Percentiles rank a stretch among this genome's conserved stretches.
These are phyloP conservation scores for Sphaerophoria rueppellii DNA, from an alignment of 2,888 invertebrate species.

Conservation along the genomic window DNA sequence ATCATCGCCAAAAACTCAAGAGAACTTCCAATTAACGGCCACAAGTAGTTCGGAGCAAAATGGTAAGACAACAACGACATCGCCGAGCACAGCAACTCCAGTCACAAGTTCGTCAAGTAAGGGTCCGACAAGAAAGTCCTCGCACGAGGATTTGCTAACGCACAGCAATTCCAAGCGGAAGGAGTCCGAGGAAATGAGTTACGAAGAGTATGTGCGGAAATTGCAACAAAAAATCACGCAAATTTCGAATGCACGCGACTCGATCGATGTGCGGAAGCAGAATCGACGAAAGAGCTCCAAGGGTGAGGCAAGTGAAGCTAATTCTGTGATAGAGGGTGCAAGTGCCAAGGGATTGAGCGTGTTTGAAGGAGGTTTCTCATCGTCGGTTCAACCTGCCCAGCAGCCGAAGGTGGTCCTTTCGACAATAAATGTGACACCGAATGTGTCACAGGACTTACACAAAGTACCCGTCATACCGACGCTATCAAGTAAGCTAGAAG, in stretches of 20 bases:
- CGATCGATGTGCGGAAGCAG: constrained; percentile 86
- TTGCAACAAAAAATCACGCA: constrained; percentile 87
- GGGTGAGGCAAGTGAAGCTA: constrained; percentile 78
- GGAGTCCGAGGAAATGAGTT: constrained; percentile 82
- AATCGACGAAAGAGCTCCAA: constrained; percentile 83
- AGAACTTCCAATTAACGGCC: constrained; percentile 75
- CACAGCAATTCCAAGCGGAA: constrained; percentile 73
- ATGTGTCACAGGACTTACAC: constrained; percentile 55
- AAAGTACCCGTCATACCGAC: constrained; percentile 83
- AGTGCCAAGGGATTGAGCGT: constrained; percentile 56
- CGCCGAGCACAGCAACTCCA: constrained; percentile 78
- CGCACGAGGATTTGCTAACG: constrained; percentile 75
- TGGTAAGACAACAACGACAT: constrained; percentile 76
- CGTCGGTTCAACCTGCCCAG: not conserved
- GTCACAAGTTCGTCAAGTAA: constrained; percentile 76
- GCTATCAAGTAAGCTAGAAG: constrained; percentile 87
- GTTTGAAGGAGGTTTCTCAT: constrained; percentile 55
- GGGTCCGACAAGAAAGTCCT: constrained; percentile 73
- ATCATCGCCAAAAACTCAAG: constrained; percentile 77
- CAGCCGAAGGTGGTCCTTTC: constrained; percentile 61
- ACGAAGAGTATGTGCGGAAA: constrained; percentile 86
- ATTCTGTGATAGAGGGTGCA: constrained; percentile 79
- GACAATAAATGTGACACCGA: constrained; percentile 49
- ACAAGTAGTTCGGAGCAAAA: constrained; percentile 59
- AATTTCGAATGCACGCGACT: constrained; percentile 87